phyloP scores from a whole-genome alignment of 2,888 invertebrate species.

The Andrena fulva region DNA sequence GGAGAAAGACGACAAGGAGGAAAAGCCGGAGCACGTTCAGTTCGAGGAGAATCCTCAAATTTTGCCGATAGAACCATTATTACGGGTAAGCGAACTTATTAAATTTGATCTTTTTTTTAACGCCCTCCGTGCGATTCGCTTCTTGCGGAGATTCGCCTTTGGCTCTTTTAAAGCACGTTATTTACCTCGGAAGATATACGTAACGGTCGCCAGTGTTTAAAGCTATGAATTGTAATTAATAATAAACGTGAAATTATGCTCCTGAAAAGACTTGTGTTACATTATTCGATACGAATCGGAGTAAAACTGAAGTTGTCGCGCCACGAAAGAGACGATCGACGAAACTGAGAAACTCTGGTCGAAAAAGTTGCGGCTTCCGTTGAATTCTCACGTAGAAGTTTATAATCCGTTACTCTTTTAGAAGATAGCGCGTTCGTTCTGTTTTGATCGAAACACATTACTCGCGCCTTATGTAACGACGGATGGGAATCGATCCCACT shows the following conservation, averaged over 20 bases:
- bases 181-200: neutral
- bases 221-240: slow-evolving; percentile 2
- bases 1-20: slow-evolving; percentile 86
- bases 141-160: neutral
- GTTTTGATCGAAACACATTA: slow-evolving; percentile 11
- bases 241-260: neutral
- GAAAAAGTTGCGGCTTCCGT: neutral
- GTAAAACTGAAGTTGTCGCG: neutral
- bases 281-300: neutral
- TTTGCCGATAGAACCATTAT: slow-evolving; percentile 86
- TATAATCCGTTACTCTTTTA: neutral
- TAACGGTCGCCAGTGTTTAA: slow-evolving; percentile 9
- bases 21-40: slow-evolving; percentile 89
- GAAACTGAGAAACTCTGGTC: neutral
- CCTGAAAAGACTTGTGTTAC: slow-evolving; percentile 2
- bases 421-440: neutral
- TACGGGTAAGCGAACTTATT: slow-evolving; percentile 55
- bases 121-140: neutral
- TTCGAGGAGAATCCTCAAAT: slow-evolving; percentile 89
- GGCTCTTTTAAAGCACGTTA: slow-evolving; percentile 3
- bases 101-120: slow-evolving; percentile 8
- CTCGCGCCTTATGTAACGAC: neutral
- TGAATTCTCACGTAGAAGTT: neutral
- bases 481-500: too few relatives aligned
- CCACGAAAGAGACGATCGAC: neutral